Base-by-base conservation (phyloP, 2,888 invertebrate genomes). In the Habroteleia sp. region DNA sequence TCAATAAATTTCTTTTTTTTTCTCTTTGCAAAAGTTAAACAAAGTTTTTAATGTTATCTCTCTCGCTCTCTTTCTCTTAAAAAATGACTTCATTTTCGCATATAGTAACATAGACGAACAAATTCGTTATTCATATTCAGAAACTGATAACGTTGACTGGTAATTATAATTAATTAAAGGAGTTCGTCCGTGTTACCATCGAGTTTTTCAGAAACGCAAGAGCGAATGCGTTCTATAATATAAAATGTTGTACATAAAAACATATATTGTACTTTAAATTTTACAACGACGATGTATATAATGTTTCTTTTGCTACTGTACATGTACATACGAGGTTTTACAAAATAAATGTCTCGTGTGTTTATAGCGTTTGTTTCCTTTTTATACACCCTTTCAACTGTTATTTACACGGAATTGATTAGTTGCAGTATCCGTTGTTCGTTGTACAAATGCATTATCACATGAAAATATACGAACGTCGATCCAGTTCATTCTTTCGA, bases 221-320 rank as follows among this genome's bases (percentile, higher is more conserved):
- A 17, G 11, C 31, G 23, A 54, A 41, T 17, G 14, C 42, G 33
- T 33, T 39, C 11, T 46, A 41, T 54, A 42, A 50, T 65, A 54
- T 62, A 68, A 63, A 68, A 68, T 68, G 50, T 48, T 74, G 73
- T 74, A 66, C 46, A 66, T 74, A 74, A 17, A 66, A 52, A 41
- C 48, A 37, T 48, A 42, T 50, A 63, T 56, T 65, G 65, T 56
- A 42, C 37, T 58, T 27, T 41, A 13, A 33, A 52, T 20, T 65
- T 48, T 17, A 54, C 41, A 58, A 56, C 35, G 37, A 41, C 31
- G 58, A 39, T 74, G 73, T 74, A 74, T 48, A 74, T 74, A 74
- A 66, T n/a, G 41, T 56, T 33, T 56, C 8, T 52, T 44, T 56
- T 41, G 10, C 44, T 46, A 44, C 35, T 65, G 33, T 54, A 44